Base-by-base conservation (phyloP, 2,888 invertebrate genomes). In the Drosophila dives region DNA sequence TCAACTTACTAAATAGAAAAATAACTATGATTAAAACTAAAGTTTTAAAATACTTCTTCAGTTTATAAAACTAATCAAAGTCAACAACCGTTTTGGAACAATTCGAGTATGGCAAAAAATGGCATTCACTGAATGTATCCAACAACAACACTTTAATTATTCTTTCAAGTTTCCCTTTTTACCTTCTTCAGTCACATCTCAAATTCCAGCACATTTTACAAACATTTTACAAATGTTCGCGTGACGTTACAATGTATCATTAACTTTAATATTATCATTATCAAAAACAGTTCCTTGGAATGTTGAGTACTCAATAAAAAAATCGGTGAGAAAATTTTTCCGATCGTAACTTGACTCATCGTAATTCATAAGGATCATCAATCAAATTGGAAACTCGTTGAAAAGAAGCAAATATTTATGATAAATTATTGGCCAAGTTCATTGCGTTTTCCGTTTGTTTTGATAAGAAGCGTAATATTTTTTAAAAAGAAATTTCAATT, bases 201-300 rank as follows among this genome's bases (percentile, higher is more conserved):
- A 50, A 53, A 51, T 64, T 72, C 61, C 49, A 5, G 42, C 48
- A 62, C 40, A 70, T 76, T 81, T 75, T 62, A 48, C 62, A 62
- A 56, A 67, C 60, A 77, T 72, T 75, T 75, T 69, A 33, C 36
- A 83, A 80, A 7, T 38, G 45, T n/a, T 89, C 78, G 33, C 64
- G 36, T 86, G 58, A 63, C 85, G 64, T 29, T 33, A 55, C 34
- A 55, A 53, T 62, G 61, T 58, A 89, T 91, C 91, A 91, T 91
- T 91, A 88, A 91, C 90, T 91, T 90, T 91, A 91, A 91, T 91
- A 91, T 82, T 90, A 88, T 89, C 90, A 91, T 91, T 91, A 88
- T 75, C 54, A 29, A 7, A 42, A 40, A 20, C 17, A 54, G 20
- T 67, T 63, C 53, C 15, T 42, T 40, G 2, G 3, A 42, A 40